Percentiles rank a stretch among this genome's conserved stretches.
These are phyloP conservation scores for Thunnus albacares DNA, from an alignment of 2,797 vertebrate genomes.

Conservation along the genomic window DNA sequence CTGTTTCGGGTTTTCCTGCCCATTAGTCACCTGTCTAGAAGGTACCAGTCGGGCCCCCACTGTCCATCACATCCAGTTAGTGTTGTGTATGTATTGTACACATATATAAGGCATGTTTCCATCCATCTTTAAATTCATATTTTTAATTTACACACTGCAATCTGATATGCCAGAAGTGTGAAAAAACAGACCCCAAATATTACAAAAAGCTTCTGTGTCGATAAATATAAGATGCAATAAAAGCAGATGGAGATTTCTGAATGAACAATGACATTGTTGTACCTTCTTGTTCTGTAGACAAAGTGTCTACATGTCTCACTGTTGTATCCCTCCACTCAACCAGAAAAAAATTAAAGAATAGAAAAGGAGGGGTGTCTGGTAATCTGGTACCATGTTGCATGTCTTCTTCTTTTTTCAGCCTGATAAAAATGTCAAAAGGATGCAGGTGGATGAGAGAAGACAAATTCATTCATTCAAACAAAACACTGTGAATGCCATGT, in stretches of 20 bases:
- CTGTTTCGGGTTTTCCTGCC: not conserved
- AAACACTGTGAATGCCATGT: constrained; percentile 19
- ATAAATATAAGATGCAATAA: not conserved
- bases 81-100: not conserved
- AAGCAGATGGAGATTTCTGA: not conserved
- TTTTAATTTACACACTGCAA: not conserved
- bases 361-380: not conserved
- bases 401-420: not conserved
- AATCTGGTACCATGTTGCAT: not conserved
- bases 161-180: not conserved
- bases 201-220: too few relatives aligned
- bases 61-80: constrained; percentile 4
- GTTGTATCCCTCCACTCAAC: not conserved
- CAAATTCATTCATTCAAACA: not conserved
- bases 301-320: not conserved
- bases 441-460: not conserved
- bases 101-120: not conserved
- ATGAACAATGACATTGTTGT: not conserved
- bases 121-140: not conserved
- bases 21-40: constrained; percentile 26
- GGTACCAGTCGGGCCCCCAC: not conserved
- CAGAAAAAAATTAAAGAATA: not conserved
- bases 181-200: not conserved
- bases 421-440: constrained; percentile 9
- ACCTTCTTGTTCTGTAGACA: not conserved